Conservation (phyloP, 2,797 vertebrate species). For the Tapirus indicus region DNA sequence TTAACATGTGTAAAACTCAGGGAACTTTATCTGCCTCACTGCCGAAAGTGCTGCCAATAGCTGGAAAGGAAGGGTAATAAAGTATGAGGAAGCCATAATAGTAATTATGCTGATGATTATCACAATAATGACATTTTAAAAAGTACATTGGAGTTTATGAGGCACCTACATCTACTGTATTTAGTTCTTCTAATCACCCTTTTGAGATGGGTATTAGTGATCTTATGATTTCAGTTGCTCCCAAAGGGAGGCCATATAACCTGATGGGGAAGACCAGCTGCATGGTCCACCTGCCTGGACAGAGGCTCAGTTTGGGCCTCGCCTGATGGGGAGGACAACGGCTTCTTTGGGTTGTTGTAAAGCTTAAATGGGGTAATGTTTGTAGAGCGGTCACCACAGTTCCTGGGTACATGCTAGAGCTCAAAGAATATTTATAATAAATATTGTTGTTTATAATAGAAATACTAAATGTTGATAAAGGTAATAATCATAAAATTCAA, state of each 20-base stretch:
- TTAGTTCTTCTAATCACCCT: not conserved
- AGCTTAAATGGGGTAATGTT: not conserved
- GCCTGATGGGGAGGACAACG: accelerated
- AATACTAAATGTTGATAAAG: not conserved
- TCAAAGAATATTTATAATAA: not conserved
- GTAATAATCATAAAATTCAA: not conserved
- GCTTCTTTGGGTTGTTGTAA: not conserved
- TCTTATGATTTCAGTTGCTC: not conserved
- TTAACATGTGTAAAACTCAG: not conserved
- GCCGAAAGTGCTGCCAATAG: not conserved
- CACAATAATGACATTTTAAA: slow-evolving; percentile 3
- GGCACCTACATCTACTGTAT: not conserved
- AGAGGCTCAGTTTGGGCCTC: not conserved
- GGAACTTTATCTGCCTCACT: not conserved
- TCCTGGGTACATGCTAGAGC: not conserved
- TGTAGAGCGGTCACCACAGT: not conserved
- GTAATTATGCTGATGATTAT: not conserved
- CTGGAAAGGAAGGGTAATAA: not conserved
- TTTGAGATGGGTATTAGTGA: not conserved
- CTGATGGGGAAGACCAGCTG: too few relatives aligned
- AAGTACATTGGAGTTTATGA: not conserved
- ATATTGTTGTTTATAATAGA: not conserved
- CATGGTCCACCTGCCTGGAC: not conserved
- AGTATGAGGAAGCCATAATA: not conserved
- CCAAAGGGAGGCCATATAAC: not conserved